Evolutionary conservation across 2,888 invertebrate species (phyloP).

Genomic region (Rotaria sp.): DNA sequence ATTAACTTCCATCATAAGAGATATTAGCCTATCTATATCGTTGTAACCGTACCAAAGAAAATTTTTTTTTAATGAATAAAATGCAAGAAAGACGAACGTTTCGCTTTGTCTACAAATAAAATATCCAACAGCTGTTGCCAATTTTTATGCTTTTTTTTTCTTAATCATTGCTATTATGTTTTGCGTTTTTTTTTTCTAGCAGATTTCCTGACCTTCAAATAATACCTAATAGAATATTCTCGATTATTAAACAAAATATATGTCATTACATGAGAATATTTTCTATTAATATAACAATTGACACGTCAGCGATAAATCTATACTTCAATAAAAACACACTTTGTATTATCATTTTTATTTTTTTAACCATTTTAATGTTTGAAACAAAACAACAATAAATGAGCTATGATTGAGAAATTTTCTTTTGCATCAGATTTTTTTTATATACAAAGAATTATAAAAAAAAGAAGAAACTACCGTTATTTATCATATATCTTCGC

Average conservation of each 20-base stretch:
- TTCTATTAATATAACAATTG: background rate
- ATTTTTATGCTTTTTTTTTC: background rate
- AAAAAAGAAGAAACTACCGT: too few relatives aligned
- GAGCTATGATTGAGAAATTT: too few relatives aligned
- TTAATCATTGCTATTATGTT: background rate
- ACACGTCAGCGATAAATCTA: too few relatives aligned
- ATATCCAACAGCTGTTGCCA: background rate
- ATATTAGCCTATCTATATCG: background rate
- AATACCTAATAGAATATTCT: background rate
- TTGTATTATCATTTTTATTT: too few relatives aligned
- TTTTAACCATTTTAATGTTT: too few relatives aligned
- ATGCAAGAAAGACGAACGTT: background rate
- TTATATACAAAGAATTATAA: too few relatives aligned
- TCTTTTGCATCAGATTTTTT: too few relatives aligned
- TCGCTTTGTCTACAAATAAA: background rate
- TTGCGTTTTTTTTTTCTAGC: background rate
- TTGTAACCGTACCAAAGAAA: background rate
- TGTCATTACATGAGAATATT: background rate
- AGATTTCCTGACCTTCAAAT: background rate
- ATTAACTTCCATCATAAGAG: background rate
- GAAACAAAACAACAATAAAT: too few relatives aligned
- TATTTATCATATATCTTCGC: too few relatives aligned
- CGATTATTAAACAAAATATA: background rate
- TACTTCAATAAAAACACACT: too few relatives aligned
- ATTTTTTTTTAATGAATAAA: background rate